Evolutionary conservation across 2,888 invertebrate genomes (phyloP), one percentile per base, ranked within the genome.

Genomic region (Sicus ferrugineus): DNA sequence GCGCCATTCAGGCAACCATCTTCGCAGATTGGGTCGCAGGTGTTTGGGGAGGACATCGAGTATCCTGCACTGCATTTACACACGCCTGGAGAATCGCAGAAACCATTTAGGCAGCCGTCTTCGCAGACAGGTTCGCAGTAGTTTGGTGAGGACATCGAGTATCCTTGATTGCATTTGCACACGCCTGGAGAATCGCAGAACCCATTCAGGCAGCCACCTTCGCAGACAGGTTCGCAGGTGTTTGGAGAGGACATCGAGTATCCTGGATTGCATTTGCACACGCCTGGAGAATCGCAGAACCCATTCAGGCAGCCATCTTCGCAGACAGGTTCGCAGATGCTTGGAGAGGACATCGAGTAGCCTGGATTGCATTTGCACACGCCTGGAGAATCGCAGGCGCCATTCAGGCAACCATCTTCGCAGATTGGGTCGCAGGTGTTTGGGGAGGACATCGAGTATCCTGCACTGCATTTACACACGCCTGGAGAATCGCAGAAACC

Each of bases 401-500:
- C 76, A 72, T 67, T 80, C 26, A 0, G 64, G 67, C 71, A 84
- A 81, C 54, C 72, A 54, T 19, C 75, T 70, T n/a, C 14, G 19
- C 76, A 77, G 7, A 72, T 1, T 6, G 72, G 71, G 1, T 21
- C 19, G 11, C 69, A 74, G 19, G n/a, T 26, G 14, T 34, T 52
- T 9, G 31, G 73, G 1, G 38, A 16, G 26, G 50, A 30, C 68
- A 69, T 73, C 4, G 58, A 70, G 81, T 86, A 92, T 0, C 92
- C 92, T 0, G 86, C 83, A 72, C 90, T 88, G 74, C 93, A 93
- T 54, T 90, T 86, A 76, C 93, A 93, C 75, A 88, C 86, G 78
- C 90, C 89, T 0, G 92, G 92, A 0, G 88, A 88, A 0, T 89
- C 87, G 73, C 93, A 93, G 6, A 87, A 84, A 0, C 92, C 92